Evolutionary conservation across 2,888 invertebrate genomes (phyloP), one percentile per base, ranked within the genome.

Genomic region (Nomada lathburiana): DNA sequence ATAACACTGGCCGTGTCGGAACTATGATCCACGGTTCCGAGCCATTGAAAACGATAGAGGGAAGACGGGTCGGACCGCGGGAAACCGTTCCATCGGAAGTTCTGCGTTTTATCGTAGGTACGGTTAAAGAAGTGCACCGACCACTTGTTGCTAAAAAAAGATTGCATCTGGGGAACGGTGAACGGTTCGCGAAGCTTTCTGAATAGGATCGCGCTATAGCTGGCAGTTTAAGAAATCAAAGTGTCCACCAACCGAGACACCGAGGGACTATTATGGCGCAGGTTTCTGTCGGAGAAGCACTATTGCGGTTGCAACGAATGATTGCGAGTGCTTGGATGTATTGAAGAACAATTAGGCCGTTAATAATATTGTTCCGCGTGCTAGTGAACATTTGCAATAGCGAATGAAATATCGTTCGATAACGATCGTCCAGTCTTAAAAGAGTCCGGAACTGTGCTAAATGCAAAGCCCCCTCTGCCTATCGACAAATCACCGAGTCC

Each of bases 101-200:
- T 64, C 26, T 3, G 44, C n/a, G n/a, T 44, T 16, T 16, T 36
- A n/a, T 5, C 13, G 63, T 9, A 23, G 18, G 52, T 9, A 26
- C 57, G 44, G 52, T 68, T 23, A 26, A 69, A 82, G 76, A 72
- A 73, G 67, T 80, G 69, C 83, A 64, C 29, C 86, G 87, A 87
- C 88, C 89, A 88, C 89, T 89, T 87, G 89, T 88, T 88, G 87
- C 87, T 88, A 87, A 83, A 83, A 87, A 87, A 86, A 80, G 52
- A 82, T 76, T 44, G 76, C 74, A 71, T 65, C 68, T 26, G 42
- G 20, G 59, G 16, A 42, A 50, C 23, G 23, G 9, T n/a, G 18
- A 26, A 63, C n/a, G 63, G 23, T 53, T n/a, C 4, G 47, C 36
- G 20, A 23, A 20, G 23, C 16, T 2, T 11, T 16, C n/a, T 3